Conservation (phyloP, 1,140 invertebrate species). For the Brachionus rotundiformis region DNA sequence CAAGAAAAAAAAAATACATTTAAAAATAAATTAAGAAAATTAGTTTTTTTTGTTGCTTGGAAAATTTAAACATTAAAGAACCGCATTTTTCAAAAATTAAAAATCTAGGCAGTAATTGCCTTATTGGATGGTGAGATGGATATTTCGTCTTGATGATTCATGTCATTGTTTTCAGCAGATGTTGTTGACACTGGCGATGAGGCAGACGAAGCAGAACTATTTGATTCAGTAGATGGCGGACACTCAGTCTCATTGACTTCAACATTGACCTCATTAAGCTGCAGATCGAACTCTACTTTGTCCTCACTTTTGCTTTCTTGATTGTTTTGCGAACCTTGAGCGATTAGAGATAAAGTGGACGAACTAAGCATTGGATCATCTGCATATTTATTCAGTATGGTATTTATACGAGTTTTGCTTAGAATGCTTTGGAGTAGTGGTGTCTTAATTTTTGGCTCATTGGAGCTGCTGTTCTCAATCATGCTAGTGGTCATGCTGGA, state of each 20-base stretch:
- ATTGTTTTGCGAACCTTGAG: constrained; percentile 4
- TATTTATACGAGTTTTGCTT: constrained; percentile 49
- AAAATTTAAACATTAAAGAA: constrained; percentile 21
- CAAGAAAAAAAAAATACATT: constrained; percentile 2
- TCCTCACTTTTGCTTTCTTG: not conserved
- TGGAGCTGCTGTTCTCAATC: constrained; percentile 17
- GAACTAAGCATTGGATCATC: constrained; percentile 51
- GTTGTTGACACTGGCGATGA: constrained; percentile 27
- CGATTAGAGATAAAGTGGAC: constrained; percentile 45
- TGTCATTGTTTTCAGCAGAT: not conserved
- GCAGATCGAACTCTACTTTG: constrained; percentile 11
- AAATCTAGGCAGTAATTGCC: constrained; percentile 24
- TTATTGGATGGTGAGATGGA: constrained; percentile 15
- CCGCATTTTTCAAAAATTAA: not conserved
- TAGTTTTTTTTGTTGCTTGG: not conserved
- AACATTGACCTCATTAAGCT: constrained; percentile 41
- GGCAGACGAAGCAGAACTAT: constrained; percentile 4
- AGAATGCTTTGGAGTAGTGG: constrained; percentile 48
- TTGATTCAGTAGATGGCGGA: not conserved
- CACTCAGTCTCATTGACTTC: constrained; percentile 20
- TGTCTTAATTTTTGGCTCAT: constrained; percentile 35
- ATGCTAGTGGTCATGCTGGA: constrained; percentile 47
- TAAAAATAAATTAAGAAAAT: constrained; percentile 42
- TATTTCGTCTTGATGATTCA: not conserved
- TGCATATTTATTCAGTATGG: constrained; percentile 44